Base-by-base conservation (phyloP, 2,888 invertebrate genomes). In the Chrysodeixis includens region DNA sequence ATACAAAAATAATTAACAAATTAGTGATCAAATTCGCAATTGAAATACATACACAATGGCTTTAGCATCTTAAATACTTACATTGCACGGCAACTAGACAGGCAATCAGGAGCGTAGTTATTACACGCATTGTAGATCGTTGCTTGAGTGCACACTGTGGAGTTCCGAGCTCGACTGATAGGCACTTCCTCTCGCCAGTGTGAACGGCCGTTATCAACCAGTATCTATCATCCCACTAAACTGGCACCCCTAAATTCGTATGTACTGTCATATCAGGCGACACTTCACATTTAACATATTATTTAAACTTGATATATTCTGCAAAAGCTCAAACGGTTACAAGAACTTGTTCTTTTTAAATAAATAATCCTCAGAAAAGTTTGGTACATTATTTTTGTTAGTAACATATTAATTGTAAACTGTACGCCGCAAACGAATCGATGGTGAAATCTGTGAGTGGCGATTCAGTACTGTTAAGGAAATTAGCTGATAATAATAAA, bases 181-280 rank as follows among this genome's bases (percentile, higher is more conserved):
- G 71, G 59, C 71, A 81, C 88, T 89, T 90, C 92, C 90, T 89
- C 83, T 78, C 72, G 53, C 63, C 81, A 84, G 87, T 86, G 92
- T 92, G 91, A 93, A 93, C 79, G 92, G 79, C 90, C 93, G 83
- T 78, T 91, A 92, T 92, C 91, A 76, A 67, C 53, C 75, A 81
- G 62, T 86, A 86, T 86, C 86, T 83, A 78, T 79, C 83, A 78
- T 81, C 74, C 76, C 81, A 71, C 69, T 73, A 82, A 79, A 84
- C 81, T 80, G 82, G 84, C 82, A 86, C 84, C 87, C 84, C 81
- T 83, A 80, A 74, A 84, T 83, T 83, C 76, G 55, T 79, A 69
- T 80, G 75, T 55, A 61, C 69, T 74, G 74, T 74, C 67, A 69
- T 76, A 74, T 69, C 73, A 69, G 57, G 18, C 55, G 20, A 63